Percentiles rank a stretch among this genome's conserved stretches.
phyloP scores from a whole-genome alignment of 2,797 vertebrate genomes.

The Forpus xanthops region DNA sequence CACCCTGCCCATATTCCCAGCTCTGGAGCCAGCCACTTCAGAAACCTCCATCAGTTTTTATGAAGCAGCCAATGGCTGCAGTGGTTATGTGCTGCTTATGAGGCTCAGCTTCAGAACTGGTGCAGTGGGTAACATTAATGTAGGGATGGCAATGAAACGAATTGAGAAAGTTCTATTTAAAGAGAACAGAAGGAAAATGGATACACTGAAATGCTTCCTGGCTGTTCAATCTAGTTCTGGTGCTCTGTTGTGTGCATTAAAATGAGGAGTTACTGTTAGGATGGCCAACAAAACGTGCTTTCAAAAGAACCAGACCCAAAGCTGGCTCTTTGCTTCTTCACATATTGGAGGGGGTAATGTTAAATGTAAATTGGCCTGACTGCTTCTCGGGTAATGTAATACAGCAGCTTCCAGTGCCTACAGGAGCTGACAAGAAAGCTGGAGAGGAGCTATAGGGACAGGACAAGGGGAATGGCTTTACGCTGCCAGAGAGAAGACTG shows the following conservation, averaged over 20 bases:
- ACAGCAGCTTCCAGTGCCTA: not conserved
- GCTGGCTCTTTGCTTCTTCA: not conserved
- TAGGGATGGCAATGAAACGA: not conserved
- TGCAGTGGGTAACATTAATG: accelerated
- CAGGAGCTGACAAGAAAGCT: not conserved
- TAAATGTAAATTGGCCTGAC: not conserved
- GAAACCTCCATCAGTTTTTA: not conserved
- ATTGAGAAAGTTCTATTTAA: not conserved
- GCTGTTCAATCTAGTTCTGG: not conserved
- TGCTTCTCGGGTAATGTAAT: not conserved
- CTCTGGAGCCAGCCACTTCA: not conserved
- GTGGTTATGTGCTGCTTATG: not conserved
- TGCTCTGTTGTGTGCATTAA: not conserved
- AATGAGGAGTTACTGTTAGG: not conserved
- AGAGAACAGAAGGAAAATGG: not conserved
- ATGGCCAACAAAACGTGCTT: not conserved
- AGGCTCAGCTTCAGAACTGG: not conserved
- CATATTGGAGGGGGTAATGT: accelerated
- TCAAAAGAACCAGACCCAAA: not conserved
- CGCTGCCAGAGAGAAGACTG: not conserved
- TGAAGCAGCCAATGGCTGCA: not conserved
- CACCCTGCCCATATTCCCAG: conserved; percentile 45
- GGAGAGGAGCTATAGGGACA: not conserved
- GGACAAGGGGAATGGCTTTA: not conserved
- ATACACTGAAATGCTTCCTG: not conserved